Conservation (phyloP, 2,888 invertebrate genomes). For the Cosmia trapezina region DNA sequence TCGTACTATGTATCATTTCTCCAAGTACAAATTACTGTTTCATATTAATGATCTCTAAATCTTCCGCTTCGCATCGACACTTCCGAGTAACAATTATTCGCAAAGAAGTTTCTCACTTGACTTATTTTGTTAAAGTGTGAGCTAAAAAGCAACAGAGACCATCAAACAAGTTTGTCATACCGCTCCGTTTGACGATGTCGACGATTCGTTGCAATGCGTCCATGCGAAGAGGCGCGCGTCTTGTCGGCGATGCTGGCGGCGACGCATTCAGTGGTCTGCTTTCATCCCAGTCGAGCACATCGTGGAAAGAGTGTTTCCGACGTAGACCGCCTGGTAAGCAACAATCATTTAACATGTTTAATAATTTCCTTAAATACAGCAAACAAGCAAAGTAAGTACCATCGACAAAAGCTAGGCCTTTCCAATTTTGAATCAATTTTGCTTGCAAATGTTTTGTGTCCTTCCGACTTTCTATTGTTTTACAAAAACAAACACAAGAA, state of each 20-base stretch:
- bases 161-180: conserved; percentile 78
- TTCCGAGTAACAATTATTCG: conserved; percentile 1
- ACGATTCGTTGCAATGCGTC: conserved; percentile 96
- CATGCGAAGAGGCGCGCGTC: conserved; percentile 90
- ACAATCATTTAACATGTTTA: background rate
- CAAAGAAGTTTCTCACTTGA: background rate
- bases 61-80: background rate
- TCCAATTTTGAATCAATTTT: too few species aligned
- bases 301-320: conserved; percentile 95
- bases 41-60: background rate
- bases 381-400: too few species aligned
- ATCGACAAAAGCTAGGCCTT: too few species aligned
- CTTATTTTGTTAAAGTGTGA: background rate
- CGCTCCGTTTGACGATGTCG: conserved; percentile 95
- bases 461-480: too few species aligned
- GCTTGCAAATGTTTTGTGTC: too few species aligned
- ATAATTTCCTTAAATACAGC: background rate
- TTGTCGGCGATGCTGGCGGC: conserved; percentile 92
- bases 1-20: background rate
- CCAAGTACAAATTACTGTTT: background rate
- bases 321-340: conserved; percentile 88
- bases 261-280: conserved; percentile 85
- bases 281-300: conserved; percentile 93
- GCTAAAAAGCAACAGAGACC: background rate
- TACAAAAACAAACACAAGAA: too few species aligned